Evolutionary conservation across 2,113 vertebrate genomes (phyloP), one percentile per base, ranked within the genome.

Genomic region (Seriola dumerili): DNA sequence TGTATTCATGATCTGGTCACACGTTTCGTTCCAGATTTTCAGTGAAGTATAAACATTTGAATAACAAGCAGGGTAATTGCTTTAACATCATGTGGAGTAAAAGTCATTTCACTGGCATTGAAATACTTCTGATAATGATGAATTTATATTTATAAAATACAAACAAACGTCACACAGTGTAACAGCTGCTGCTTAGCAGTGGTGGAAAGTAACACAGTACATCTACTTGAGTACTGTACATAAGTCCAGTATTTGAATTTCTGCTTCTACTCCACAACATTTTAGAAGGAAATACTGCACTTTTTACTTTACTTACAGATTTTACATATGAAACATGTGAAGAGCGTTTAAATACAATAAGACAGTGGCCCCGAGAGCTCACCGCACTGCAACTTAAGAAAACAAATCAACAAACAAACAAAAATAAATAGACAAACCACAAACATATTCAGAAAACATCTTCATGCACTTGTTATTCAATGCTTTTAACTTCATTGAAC

Each of bases 31-130:
- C 21, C 21, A 64, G 14, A 63, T 67, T 40, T 19, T 54, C 19
- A 52, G 8, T 72, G 3, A 75, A 44, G 50, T 54, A 23, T 23
- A 29, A 72, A 67, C 25, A 12, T 46, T 11, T 4, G 8, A 63
- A 70, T 21, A 48, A 12, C 34, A 21, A 55, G 12, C 13, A 59
- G 48, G 38, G 44, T 77, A 34, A 68, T 16, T 36, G 17, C n/a
- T 48, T 23, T 62, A 23, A 50, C 17, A 23, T 32, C 52, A 54
- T 61, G 23, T 70, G 8, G n/a, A 17, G 77, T 68, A 55, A 68
- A 57, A 40, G 34, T 21, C 2, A 44, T 16, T 76, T 55, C 36
- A 19, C 25, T 52, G 54, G 29, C 48, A 46, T 32, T 23, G 11
- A 50, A 72, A n/a, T 21, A 50, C 19, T 54, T 10, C 4, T 23